Evolutionary conservation across 2,113 vertebrate species (phyloP), one percentile per base, ranked within the genome.

Genomic region (Scortum barcoo): DNA sequence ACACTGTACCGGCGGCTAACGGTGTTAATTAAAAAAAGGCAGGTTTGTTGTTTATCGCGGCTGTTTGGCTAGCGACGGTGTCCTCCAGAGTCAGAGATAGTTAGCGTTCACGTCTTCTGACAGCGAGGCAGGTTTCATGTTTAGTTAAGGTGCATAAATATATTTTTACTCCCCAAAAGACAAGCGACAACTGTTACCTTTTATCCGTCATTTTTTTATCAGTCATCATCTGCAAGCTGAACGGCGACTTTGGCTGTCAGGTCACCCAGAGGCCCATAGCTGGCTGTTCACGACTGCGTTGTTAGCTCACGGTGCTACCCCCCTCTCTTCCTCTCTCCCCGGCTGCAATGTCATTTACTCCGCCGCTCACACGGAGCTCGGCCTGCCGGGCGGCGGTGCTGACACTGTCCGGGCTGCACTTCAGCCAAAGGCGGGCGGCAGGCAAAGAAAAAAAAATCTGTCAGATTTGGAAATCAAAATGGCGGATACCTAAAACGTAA

Each of bases 381-480:
- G 72, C 62, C 7, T 40, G 75, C 22, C 1, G 16, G 17, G 58
- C 53, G n/a, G 60, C 40, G 14, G 50, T 66, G 57, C 66, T 56
- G 65, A 80, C 72, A 69, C 72, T n/a, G 75, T 71, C 33, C 72
- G 28, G 68, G 33, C 70, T 72, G 58, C 50, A 72, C 77, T 80
- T 69, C 7, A 75, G 70, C 62, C n/a, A n/a, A 62, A 22, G 51
- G 20, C 76, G 65, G 72, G 53, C 66, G n/a, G n/a, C n/a, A n/a
- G n/a, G n/a, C n/a, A n/a, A n/a, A n/a, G n/a, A 80, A 75, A 69
- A 46, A 50, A 71, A 91, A 86, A 83, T 33, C 70, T 80, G 60
- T 87, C 84, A 85, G 78, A 70, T 86, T 91, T 89, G 78, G 48
- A 58, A 90, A 89, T 91, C 89, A 95, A 94, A 94, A 94, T 95